Evolutionary conservation across 2,797 vertebrate genomes (phyloP).

Genomic region (Cynodonichthys magdalenae): DNA sequence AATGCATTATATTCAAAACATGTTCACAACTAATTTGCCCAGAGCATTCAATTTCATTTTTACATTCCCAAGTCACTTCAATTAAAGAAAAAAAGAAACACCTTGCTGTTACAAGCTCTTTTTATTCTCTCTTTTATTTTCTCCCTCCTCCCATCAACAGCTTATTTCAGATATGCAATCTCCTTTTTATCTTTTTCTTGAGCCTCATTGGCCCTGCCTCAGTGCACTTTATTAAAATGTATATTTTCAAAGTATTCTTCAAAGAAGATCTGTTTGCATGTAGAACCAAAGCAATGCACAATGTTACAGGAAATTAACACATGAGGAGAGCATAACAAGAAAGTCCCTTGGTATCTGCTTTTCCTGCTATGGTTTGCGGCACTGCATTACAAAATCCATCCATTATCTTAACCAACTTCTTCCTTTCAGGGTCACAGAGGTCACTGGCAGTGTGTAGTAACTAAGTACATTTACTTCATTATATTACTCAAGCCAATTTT

Average conservation of each 20-base stretch:
- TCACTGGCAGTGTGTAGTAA: too few species aligned
- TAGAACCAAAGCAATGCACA: conserved; percentile 49
- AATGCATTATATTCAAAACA: conserved; percentile 63
- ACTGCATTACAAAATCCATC: conserved; percentile 23
- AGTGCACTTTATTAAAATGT: conserved; percentile 76
- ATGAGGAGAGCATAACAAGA: conserved; percentile 41
- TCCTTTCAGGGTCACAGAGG: too few species aligned
- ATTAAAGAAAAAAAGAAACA: conserved; percentile 68
- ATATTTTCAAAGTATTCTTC: conserved; percentile 74
- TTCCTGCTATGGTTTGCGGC: conserved; percentile 9
- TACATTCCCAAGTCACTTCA: conserved; percentile 64
- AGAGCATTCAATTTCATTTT: conserved; percentile 69
- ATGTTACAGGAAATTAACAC: conserved; percentile 74
- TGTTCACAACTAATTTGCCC: conserved; percentile 62
- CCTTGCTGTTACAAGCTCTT: conserved; percentile 62
- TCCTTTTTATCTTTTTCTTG: conserved; percentile 61
- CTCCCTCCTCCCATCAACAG: conserved; percentile 43
- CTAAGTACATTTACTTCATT: too few species aligned
- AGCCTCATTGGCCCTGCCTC: conserved; percentile 56
- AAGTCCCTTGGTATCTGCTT: conserved; percentile 21
- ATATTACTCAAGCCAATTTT: too few species aligned
- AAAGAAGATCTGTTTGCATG: conserved; percentile 65
- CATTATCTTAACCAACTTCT: too few species aligned
- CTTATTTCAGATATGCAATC: conserved; percentile 72
- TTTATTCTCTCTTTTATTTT: conserved; percentile 38